Base-by-base conservation (phyloP, 2,888 invertebrate species). In the Eupithecia abbreviata region DNA sequence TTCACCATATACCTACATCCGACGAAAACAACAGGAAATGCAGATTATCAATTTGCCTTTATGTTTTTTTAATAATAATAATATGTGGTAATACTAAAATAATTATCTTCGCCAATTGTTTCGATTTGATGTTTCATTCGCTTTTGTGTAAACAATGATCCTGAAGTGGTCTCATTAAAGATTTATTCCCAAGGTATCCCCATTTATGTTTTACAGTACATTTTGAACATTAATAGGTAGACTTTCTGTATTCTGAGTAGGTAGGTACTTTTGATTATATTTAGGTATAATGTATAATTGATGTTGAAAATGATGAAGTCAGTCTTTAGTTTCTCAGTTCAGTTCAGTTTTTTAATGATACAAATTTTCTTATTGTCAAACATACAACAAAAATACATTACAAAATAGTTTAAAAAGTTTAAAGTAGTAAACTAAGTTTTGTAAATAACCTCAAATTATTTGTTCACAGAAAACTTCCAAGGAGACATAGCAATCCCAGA, bases 401-500 rank as follows among this genome's bases (percentile, higher is more conserved):
- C 30, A 30, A 30, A 30, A 30, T 30, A 30, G 30, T 30, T 30
- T 30, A 30, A 30, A 30, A 30, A 30, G 30, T 30, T 30, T 30
- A 30, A 30, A 30, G 30, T 30, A 30, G 30, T 30, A 30, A 30
- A 30, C 30, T 30, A 30, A 30, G 30, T 6, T n/a, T 55, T 9
- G 9, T 58, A 58, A 58, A 18, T 9, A 58, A 58, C 58, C 15
- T 45, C 18, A 9, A n/a, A n/a, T 9, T 68, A 45, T 68, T 67
- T 51, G 0, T 43, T 72, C 96, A 42, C 95, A 98, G 98, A 96
- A 85, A 97, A 96, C 74, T 98, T 98, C 87, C 95, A 97, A 95
- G 98, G 98, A 0, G 98, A 98, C 90, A 98, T 98, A 80, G 98
- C 98, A 0, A 93, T 98, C 81, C 97, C 98, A 55, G 96, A 96